Percentiles rank a stretch among this genome's conserved stretches.
phyloP scores from a whole-genome alignment of 2,797 vertebrate species.

The Leptoclinus maculatus region DNA sequence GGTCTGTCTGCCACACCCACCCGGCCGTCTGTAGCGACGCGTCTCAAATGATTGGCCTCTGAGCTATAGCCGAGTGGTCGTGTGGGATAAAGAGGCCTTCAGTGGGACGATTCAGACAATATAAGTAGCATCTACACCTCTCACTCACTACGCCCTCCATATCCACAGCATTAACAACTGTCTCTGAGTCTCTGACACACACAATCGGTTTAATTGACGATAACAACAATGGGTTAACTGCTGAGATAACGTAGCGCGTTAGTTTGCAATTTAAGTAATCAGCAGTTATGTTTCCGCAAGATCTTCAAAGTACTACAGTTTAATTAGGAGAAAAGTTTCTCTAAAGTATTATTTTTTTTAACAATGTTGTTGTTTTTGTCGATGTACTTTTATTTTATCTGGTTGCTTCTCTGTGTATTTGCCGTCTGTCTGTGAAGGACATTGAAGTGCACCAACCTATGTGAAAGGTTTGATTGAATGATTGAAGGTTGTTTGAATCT shows the following conservation, averaged over 20 bases:
- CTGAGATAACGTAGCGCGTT: too few relatives aligned
- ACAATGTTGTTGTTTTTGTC: neutral
- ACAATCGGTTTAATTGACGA: neutral
- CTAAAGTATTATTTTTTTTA: neutral
- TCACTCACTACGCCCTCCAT: slow-evolving; percentile 23
- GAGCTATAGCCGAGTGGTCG: slow-evolving; percentile 32
- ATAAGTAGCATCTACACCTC: slow-evolving; percentile 29
- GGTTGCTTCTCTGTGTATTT: neutral
- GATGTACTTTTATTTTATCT: neutral
- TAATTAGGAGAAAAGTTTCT: too few relatives aligned
- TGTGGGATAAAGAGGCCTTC: slow-evolving; percentile 40
- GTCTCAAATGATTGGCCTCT: slow-evolving; percentile 30
- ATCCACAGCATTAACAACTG: neutral
- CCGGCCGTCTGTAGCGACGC: slow-evolving; percentile 26
- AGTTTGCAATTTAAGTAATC: too few relatives aligned
- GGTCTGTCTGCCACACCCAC: neutral
- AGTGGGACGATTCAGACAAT: slow-evolving; percentile 25
- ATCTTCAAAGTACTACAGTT: neutral
- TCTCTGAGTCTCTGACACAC: neutral
- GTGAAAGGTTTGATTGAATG: neutral
- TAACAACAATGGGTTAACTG: too few relatives aligned
- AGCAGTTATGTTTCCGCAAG: neutral
- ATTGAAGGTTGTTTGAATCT: neutral
- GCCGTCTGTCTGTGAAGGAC: neutral
- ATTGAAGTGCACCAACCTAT: neutral